Percentiles rank a stretch among this genome's conserved stretches.
Evolutionary conservation across 2,113 vertebrate species (phyloP).

Genomic region (Hippocampus barbouri): DNA sequence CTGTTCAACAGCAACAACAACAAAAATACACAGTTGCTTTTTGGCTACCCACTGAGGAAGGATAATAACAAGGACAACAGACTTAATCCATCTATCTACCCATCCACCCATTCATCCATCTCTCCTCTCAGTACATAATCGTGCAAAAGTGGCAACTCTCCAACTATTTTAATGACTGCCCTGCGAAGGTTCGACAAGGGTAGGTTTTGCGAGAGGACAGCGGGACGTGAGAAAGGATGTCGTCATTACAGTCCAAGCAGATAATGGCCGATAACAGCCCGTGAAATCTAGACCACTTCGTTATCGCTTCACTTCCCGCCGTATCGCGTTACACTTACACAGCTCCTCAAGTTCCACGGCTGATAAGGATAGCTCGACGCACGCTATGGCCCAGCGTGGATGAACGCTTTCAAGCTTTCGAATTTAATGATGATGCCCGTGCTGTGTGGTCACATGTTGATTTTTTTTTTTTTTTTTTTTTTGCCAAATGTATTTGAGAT

Average conservation of each 20-base stretch:
- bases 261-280: slow-evolving; percentile 47
- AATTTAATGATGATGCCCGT: neutral
- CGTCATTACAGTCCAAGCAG: slow-evolving; percentile 48
- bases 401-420: neutral
- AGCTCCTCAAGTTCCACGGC: slow-evolving; percentile 61
- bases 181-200: neutral
- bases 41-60: too few relatives aligned
- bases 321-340: slow-evolving; percentile 59
- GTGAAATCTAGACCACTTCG: slow-evolving; percentile 61
- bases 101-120: too few relatives aligned
- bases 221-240: slow-evolving; percentile 31
- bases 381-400: neutral
- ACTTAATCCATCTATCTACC: too few relatives aligned
- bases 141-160: neutral
- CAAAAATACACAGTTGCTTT: too few relatives aligned
- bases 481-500: neutral
- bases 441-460: neutral
- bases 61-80: too few relatives aligned
- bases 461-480: neutral
- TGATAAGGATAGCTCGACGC: slow-evolving; percentile 11
- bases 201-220: slow-evolving; percentile 1
- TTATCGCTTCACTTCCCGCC: slow-evolving; percentile 55
- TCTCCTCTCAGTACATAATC: neutral
- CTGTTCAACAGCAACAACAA: too few relatives aligned
- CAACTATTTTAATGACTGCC: slow-evolving; percentile 23